Conservation (phyloP, 1,140 invertebrate species). For the Scylla paramamosain region DNA sequence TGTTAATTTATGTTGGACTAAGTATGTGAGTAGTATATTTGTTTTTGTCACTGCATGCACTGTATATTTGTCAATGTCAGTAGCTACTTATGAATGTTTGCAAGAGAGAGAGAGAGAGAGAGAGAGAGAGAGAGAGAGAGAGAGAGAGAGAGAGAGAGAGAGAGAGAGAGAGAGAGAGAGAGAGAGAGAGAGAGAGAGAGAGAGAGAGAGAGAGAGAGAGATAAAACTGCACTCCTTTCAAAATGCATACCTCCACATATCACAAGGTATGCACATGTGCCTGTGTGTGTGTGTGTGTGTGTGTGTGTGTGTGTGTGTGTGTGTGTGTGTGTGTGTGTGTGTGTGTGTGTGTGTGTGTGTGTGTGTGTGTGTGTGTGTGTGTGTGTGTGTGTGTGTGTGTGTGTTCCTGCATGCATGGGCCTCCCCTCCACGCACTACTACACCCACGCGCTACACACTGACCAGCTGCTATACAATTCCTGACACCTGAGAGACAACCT, state of each 20-base stretch:
- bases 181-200: constrained; percentile 10
- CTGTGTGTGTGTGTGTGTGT: constrained; percentile 39
- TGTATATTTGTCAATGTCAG: constrained; percentile 23
- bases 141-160: constrained; percentile 20
- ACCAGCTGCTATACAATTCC: too few species aligned
- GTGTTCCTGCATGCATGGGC: background rate
- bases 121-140: constrained; percentile 2
- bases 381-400: constrained; percentile 43
- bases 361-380: constrained; percentile 45
- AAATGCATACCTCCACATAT: background rate
- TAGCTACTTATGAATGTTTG: constrained; percentile 4
- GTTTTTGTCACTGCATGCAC: background rate
- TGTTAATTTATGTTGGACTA: constrained; percentile 14
- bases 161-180: constrained; percentile 1
- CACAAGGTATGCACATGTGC: background rate
- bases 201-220: constrained; percentile 18
- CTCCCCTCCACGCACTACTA: background rate
- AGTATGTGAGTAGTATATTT: background rate
- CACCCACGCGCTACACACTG: too few species aligned
- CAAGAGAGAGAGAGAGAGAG: background rate
- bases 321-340: constrained; percentile 40
- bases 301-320: constrained; percentile 40
- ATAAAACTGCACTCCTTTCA: background rate
- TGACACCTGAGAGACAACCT: too few species aligned
- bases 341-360: constrained; percentile 40